Conservation (phyloP, 2,888 invertebrate species). For the Synergus umbraculus region DNA sequence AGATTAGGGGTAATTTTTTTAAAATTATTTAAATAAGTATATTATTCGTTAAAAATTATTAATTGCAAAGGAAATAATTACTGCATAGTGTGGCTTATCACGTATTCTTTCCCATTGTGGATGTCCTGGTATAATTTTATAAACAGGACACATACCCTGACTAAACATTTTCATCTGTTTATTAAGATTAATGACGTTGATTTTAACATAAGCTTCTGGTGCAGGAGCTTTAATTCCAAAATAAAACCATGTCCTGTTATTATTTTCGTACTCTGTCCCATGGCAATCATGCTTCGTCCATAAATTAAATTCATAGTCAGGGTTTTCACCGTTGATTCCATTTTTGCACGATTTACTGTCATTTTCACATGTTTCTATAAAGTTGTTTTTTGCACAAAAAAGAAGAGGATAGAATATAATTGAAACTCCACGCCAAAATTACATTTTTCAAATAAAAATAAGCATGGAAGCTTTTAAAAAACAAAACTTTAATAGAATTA, state of each 20-base stretch:
- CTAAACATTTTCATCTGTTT: slow-evolving; percentile 94
- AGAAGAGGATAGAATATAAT: not conserved
- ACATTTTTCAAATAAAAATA: not conserved
- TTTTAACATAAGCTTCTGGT: slow-evolving; percentile 82
- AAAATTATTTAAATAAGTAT: slow-evolving; percentile 24
- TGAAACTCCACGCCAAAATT: no score
- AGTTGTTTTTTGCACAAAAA: slow-evolving; percentile 2
- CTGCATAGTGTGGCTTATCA: slow-evolving; percentile 88
- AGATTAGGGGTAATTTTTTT: slow-evolving; percentile 49
- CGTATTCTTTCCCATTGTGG: slow-evolving; percentile 91
- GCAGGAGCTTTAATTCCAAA: slow-evolving; percentile 85
- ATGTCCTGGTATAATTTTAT: slow-evolving; percentile 85
- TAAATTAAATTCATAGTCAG: slow-evolving; percentile 90
- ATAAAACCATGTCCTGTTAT: slow-evolving; percentile 95
- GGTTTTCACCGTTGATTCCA: slow-evolving; percentile 76
- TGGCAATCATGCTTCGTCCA: slow-evolving; percentile 95
- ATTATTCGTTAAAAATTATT: not conserved
- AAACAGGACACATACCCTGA: slow-evolving; percentile 94
- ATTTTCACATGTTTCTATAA: slow-evolving; percentile 51
- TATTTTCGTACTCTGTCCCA: slow-evolving; percentile 92
- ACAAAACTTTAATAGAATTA: slow-evolving; percentile 46
- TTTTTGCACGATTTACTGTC: slow-evolving; percentile 62
- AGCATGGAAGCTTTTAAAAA: not conserved
- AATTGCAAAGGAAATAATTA: slow-evolving; percentile 75
- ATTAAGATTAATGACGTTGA: slow-evolving; percentile 93